Percentiles rank a stretch among this genome's conserved stretches.
Evolutionary conservation across 2,888 invertebrate species (phyloP).

Genomic region (Eristalinus aeneus): DNA sequence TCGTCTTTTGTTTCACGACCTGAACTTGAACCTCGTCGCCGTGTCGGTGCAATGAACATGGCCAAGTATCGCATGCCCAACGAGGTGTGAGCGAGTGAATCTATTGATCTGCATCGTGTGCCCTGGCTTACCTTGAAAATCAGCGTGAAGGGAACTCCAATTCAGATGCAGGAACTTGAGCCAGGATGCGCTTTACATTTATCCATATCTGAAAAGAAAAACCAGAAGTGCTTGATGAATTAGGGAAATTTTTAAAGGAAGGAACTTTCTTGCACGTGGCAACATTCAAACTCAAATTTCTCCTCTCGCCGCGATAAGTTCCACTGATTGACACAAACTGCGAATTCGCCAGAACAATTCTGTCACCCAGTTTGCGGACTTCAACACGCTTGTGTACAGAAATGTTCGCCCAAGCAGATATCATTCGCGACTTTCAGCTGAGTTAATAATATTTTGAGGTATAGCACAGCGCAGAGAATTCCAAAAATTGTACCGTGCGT

Average conservation of each 20-base stretch:
- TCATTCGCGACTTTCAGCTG: background rate
- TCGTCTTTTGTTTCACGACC: background rate
- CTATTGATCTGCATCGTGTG: background rate
- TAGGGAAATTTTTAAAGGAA: too few relatives aligned
- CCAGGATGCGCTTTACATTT: slow-evolving; percentile 68
- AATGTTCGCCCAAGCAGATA: background rate
- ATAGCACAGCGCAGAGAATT: background rate
- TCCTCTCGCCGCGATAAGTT: background rate
- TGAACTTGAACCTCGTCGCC: background rate
- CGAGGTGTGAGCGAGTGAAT: background rate
- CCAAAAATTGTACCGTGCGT: background rate
- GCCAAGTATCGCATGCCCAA: background rate
- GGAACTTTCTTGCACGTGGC: too few relatives aligned
- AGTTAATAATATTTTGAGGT: background rate
- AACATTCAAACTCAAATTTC: background rate
- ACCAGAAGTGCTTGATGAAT: too few relatives aligned
- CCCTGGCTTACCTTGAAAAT: slow-evolving; percentile 69
- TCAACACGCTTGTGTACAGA: background rate
- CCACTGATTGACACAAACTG: background rate
- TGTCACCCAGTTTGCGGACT: background rate
- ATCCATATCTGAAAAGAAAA: slow-evolving; percentile 65
- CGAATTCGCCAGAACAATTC: background rate
- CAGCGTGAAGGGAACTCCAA: slow-evolving; percentile 70
- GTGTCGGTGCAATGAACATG: background rate
- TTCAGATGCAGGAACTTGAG: slow-evolving; percentile 61